Evolutionary conservation across 1,140 invertebrate genomes (phyloP).

Genomic region (Formica exsecta): DNA sequence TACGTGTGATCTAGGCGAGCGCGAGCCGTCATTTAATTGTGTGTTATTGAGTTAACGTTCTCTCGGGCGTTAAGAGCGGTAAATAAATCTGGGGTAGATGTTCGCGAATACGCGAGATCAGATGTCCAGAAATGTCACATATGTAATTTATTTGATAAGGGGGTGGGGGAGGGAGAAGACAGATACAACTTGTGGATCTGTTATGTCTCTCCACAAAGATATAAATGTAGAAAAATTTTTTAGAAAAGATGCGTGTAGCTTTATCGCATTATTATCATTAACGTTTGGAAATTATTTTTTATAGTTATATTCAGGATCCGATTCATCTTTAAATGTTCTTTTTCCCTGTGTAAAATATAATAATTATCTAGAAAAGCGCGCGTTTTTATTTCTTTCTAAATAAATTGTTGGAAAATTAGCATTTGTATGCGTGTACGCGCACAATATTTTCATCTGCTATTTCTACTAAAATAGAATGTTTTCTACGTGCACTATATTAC

Average conservation of each 20-base stretch:
- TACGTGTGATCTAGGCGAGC: constrained; percentile 13
- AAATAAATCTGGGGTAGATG: neutral
- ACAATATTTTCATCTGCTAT: neutral
- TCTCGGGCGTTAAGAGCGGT: neutral
- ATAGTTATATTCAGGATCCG: too few relatives aligned
- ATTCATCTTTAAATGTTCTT: neutral
- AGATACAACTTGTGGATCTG: neutral
- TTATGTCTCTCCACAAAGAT: neutral
- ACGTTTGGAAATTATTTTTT: neutral
- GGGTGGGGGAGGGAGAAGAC: too few relatives aligned
- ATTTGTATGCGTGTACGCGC: neutral
- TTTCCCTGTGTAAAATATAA: neutral
- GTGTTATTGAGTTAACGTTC: constrained; percentile 31
- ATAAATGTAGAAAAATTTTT: too few relatives aligned
- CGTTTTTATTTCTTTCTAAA: constrained; percentile 19
- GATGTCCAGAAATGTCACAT: neutral
- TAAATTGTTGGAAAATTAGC: constrained; percentile 3
- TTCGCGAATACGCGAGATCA: neutral
- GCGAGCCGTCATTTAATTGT: constrained; percentile 43
- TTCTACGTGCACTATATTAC: neutral
- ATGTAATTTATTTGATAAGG: too few relatives aligned
- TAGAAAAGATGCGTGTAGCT: neutral
- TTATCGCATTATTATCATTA: neutral
- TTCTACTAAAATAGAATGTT: constrained; percentile 5
- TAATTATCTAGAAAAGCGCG: neutral